Conservation (phyloP, 2,888 invertebrate species). For the Trichopoda pennipes region DNA sequence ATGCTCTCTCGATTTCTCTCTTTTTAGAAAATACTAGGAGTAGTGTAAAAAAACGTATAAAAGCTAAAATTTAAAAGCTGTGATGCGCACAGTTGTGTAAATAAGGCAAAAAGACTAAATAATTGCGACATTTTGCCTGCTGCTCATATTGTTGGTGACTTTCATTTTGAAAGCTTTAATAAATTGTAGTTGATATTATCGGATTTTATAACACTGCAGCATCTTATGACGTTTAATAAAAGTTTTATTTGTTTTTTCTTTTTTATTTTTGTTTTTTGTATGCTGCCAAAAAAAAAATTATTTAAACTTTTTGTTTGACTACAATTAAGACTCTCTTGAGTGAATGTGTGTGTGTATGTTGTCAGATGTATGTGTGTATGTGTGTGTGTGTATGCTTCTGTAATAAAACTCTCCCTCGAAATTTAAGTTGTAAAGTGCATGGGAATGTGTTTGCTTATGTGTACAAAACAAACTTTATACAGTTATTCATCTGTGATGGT, state of each 20-base stretch:
- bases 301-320: slow-evolving; percentile 30
- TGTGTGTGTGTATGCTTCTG: neutral
- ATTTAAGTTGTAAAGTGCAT: neutral
- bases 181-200: slow-evolving; percentile 2
- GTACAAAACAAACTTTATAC: slow-evolving; percentile 43
- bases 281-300: slow-evolving; percentile 1
- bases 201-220: slow-evolving; percentile 48
- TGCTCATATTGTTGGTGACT: slow-evolving; percentile 1
- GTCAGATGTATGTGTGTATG: too few relatives aligned
- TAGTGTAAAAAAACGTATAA: slow-evolving; percentile 1
- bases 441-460: slow-evolving; percentile 10
- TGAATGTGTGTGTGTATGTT: neutral
- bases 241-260: slow-evolving; percentile 19
- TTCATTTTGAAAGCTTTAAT: neutral
- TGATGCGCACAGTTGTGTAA: slow-evolving; percentile 16
- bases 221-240: slow-evolving; percentile 55
- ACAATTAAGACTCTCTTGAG: slow-evolving; percentile 19
- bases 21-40: neutral
- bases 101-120: slow-evolving; percentile 25
- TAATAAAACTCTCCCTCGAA: slow-evolving; percentile 1
- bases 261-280: neutral
- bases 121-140: slow-evolving; percentile 36
- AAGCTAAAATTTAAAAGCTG: slow-evolving; percentile 33
- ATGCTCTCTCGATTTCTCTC: neutral
- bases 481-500: slow-evolving; percentile 7